Percentiles rank a stretch among this genome's conserved stretches.
These are phyloP conservation scores for Hofmannophila pseudospretella DNA, from an alignment of 2,888 invertebrate species.

Conservation along the genomic window DNA sequence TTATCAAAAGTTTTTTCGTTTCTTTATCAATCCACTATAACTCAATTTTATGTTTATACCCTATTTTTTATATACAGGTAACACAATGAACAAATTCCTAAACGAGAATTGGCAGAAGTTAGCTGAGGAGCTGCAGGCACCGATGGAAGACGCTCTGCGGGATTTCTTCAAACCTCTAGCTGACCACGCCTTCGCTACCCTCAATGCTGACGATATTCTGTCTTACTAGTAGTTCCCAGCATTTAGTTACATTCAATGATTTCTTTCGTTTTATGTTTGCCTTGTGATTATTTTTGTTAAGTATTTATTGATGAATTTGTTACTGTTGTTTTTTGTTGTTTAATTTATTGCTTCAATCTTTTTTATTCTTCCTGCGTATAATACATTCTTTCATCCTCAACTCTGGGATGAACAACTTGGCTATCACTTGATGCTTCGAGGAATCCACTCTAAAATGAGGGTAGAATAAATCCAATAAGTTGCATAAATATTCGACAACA, in stretches of 20 bases:
- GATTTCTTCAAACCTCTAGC: slow-evolving; percentile 64
- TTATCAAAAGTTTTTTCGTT: too few species aligned
- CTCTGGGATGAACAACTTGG: slow-evolving; percentile 81
- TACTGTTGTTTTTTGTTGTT: too few species aligned
- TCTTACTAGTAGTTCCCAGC: slow-evolving; percentile 20
- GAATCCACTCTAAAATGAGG: slow-evolving; percentile 80
- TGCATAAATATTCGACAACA: too few species aligned
- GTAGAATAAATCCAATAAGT: too few species aligned
- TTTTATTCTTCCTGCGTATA: too few species aligned
- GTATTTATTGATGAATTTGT: not conserved
- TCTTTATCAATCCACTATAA: too few species aligned
- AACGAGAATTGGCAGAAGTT: slow-evolving; percentile 88
- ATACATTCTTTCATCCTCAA: slow-evolving; percentile 80
- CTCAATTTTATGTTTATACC: not conserved
- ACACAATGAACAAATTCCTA: slow-evolving; percentile 85
- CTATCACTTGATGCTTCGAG: slow-evolving; percentile 74
- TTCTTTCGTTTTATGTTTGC: not conserved
- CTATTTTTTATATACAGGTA: slow-evolving; percentile 63
- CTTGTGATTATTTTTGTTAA: not conserved
- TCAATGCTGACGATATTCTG: slow-evolving; percentile 61
- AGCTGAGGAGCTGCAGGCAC: slow-evolving; percentile 82
- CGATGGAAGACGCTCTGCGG: slow-evolving; percentile 78
- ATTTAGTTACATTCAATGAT: too few species aligned
- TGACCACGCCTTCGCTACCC: slow-evolving; percentile 55
- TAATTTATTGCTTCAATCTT: not conserved